These are phyloP conservation scores for Parauchenoglanis punctatus DNA, from an alignment of 2,797 vertebrate genomes.

Conservation along the genomic window DNA sequence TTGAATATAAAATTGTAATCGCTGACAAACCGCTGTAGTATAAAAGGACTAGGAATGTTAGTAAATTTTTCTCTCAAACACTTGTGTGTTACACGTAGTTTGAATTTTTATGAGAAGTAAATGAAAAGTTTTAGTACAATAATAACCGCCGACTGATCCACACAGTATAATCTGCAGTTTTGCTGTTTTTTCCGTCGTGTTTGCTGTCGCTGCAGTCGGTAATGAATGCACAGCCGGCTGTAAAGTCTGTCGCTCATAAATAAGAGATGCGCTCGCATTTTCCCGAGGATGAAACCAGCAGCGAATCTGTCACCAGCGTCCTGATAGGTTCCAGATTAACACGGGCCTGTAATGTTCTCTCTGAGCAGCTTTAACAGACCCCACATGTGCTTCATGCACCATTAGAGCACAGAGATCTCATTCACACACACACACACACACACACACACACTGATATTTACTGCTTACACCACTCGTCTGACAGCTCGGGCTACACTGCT, in stretches of 20 bases:
- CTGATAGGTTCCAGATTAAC: conserved; percentile 41
- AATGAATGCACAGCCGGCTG: conserved; percentile 27
- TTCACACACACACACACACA: conserved; percentile 21
- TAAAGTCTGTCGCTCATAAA: conserved; percentile 33
- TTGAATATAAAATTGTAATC: too few species aligned
- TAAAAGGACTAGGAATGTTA: neutral
- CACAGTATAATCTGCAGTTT: neutral
- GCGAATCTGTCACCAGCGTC: conserved; percentile 16
- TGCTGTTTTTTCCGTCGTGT: neutral
- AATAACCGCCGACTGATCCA: neutral
- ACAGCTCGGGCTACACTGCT: conserved; percentile 19
- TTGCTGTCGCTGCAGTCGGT: neutral
- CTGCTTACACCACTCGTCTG: conserved; percentile 9
- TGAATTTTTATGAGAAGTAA: neutral
- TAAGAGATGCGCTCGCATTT: conserved; percentile 14
- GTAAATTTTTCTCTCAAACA: too few species aligned
- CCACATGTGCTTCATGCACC: conserved; percentile 9
- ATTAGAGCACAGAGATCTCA: conserved; percentile 2
- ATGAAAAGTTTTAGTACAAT: neutral
- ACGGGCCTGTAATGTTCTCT: conserved; percentile 18
- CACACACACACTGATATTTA: conserved; percentile 10
- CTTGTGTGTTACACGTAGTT: neutral
- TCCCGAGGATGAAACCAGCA: neutral
- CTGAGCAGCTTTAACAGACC: conserved; percentile 2
- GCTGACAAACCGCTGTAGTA: neutral